phyloP scores from a whole-genome alignment of 2,888 invertebrate species.

The Atethmia centrago region DNA sequence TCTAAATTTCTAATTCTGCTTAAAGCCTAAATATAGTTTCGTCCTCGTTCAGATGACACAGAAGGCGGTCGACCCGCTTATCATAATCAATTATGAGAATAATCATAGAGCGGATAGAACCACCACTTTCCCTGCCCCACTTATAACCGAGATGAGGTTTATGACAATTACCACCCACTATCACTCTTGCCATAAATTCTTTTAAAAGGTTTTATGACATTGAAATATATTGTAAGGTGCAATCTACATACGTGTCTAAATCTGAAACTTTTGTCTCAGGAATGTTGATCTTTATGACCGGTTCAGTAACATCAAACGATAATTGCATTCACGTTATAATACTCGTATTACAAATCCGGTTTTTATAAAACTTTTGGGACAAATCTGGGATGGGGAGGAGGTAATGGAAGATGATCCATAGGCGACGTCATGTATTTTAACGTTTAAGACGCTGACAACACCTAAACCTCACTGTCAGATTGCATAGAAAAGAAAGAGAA shows the following conservation, averaged over 20 bases:
- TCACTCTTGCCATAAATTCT: not conserved
- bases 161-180: constrained; percentile 6
- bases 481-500: too few relatives aligned
- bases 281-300: constrained; percentile 36
- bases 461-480: too few relatives aligned
- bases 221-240: constrained; percentile 23
- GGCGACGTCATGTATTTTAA: not conserved
- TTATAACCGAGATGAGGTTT: constrained; percentile 4
- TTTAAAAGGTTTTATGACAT: constrained; percentile 10
- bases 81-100: constrained; percentile 46
- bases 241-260: not conserved
- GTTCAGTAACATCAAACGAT: constrained; percentile 23
- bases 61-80: constrained; percentile 38
- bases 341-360: constrained; percentile 12
- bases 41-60: constrained; percentile 41
- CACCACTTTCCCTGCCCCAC: constrained; percentile 45
- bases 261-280: constrained; percentile 8
- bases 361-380: constrained; percentile 25
- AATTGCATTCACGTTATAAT: constrained; percentile 22
- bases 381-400: not conserved
- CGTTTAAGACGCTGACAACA: too few relatives aligned
- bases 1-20: constrained; percentile 36
- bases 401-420: constrained; percentile 3
- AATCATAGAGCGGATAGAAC: constrained; percentile 20
- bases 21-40: constrained; percentile 29